phyloP scores from a whole-genome alignment of 2,888 invertebrate species.

The Ernsta delagoae region DNA sequence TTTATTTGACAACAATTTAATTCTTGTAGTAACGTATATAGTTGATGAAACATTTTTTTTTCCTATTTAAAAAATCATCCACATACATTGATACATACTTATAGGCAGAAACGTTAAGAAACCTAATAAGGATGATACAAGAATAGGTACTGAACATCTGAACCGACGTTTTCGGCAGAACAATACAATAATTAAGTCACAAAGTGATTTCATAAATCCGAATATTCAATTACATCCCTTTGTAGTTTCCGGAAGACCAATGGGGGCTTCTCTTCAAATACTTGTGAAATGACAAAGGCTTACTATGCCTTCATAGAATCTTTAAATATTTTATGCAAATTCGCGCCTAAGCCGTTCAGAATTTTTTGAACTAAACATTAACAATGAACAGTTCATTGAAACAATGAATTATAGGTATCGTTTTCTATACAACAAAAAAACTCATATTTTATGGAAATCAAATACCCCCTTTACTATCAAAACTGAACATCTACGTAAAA shows the following conservation, averaged over 20 bases:
- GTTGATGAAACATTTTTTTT: too few species aligned
- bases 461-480: background rate
- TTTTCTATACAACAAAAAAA: background rate
- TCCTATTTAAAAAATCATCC: background rate
- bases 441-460: background rate
- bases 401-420: background rate
- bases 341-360: background rate
- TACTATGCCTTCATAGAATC: background rate
- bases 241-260: background rate
- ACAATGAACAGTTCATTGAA: background rate
- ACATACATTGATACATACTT: too few species aligned
- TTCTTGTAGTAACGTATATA: too few species aligned
- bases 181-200: slow-evolving; percentile 14
- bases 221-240: slow-evolving; percentile 14
- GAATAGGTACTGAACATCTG: background rate
- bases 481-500: slow-evolving; percentile 4
- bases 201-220: slow-evolving; percentile 14
- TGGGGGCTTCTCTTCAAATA: background rate
- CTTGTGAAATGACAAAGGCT: background rate
- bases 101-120: background rate
- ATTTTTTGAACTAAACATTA: background rate
- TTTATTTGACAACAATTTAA: background rate
- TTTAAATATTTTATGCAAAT: background rate
- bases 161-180: background rate
- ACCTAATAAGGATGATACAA: background rate